phyloP scores from a whole-genome alignment of 2,113 vertebrate species.

The Hydropotes inermis region DNA sequence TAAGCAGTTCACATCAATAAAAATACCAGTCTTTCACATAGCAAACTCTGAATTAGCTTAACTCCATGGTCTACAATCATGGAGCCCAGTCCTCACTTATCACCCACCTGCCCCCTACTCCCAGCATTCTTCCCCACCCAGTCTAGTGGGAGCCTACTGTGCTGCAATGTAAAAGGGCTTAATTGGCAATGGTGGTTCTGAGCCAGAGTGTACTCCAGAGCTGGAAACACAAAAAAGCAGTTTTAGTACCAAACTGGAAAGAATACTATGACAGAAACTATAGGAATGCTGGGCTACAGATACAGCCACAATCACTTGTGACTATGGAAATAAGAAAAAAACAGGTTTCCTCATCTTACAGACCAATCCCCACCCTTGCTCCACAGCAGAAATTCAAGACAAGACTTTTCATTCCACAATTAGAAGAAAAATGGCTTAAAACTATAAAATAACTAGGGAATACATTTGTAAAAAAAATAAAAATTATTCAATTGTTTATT shows the following conservation, averaged over 20 bases:
- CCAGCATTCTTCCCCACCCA: neutral
- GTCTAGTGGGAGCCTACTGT: neutral
- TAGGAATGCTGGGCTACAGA: neutral
- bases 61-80: neutral
- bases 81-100: neutral
- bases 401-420: neutral
- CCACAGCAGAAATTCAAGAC: neutral
- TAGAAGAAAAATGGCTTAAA: neutral
- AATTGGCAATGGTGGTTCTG: neutral
- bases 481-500: neutral
- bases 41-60: neutral
- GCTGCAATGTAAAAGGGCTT: neutral
- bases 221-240: neutral
- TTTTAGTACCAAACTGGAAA: neutral
- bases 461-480: neutral
- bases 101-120: neutral
- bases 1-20: neutral
- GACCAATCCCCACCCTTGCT: neutral
- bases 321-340: neutral
- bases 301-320: neutral
- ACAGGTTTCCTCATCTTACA: neutral
- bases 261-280: neutral
- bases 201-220: neutral
- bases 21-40: neutral
- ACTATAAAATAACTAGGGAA: neutral